Evolutionary conservation across 2,113 vertebrate genomes (phyloP), one percentile per base, ranked within the genome.

Genomic region (Probosciger aterrimus): DNA sequence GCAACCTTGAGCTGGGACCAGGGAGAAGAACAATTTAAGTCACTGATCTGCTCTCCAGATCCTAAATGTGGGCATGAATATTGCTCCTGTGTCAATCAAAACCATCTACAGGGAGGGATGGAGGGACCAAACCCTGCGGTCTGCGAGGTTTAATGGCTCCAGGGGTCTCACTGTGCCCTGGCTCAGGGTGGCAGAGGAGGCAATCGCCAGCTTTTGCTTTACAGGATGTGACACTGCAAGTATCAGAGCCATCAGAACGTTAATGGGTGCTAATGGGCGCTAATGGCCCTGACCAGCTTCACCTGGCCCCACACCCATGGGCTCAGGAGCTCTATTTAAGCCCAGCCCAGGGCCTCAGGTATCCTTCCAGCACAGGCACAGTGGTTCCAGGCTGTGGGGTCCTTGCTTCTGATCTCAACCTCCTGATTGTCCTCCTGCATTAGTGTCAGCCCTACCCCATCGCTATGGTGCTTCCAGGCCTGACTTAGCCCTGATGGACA

Each of bases 101-200:
- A 6, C 22, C 31, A 71, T 20, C 14, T 15, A 12, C 20, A 43
- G 41, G 46, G 17, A 78, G 30, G 10, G 57, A 24, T 11, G 23
- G 20, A 28, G 39, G 87, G 25, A 41, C 19, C 14, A 76, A 74
- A 17, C 14, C 31, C 59, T 43, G 39, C 44, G 46, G 9, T 25
- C n/a, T 75, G 67, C 18, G 18, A 14, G 7, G 30, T 35, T 60
- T 50, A 37, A 68, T 10, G 23, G 23, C 19, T 60, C 59, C 27
- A 3, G 1, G 27, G 11, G 15, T 52, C 63, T 43, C 1, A 0
- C 28, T 17, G 31, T 47, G 18, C 33, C 49, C 57, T 33, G 14
- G 6, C 13, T 33, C 63, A 39, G 18, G 30, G 7, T 47, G 50
- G 14, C 28, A 69, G 50, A 62, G 43, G 15, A 43, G 17, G 17